Conservation (phyloP, 2,797 vertebrate species). For the Numenius phaeopus region DNA sequence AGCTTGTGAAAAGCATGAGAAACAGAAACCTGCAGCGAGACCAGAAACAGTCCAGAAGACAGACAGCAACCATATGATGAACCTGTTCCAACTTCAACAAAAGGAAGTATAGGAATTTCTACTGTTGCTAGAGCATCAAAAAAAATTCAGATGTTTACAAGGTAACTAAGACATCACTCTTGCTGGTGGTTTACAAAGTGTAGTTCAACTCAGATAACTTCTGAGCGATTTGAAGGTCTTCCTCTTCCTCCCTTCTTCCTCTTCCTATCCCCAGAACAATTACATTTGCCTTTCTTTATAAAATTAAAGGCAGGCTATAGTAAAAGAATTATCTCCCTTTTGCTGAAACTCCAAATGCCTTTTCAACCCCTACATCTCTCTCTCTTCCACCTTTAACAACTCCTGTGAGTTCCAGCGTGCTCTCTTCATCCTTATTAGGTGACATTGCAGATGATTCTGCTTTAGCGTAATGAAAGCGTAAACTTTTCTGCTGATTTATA, state of each 20-base stretch:
- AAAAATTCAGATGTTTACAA: not conserved
- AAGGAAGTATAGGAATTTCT: not conserved
- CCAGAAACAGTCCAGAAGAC: slow-evolving; percentile 6
- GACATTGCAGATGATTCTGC: not conserved
- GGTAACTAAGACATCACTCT: not conserved
- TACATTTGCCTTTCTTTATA: not conserved
- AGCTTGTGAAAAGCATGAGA: not conserved
- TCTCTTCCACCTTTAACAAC: not conserved
- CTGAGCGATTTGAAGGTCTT: not conserved
- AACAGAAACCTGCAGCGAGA: not conserved
- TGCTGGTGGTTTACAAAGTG: not conserved
- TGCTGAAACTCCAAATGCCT: not conserved
- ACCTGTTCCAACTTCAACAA: not conserved
- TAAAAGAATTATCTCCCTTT: not conserved
- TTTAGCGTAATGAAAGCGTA: not conserved
- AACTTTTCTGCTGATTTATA: slow-evolving; percentile 25
- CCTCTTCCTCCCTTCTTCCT: not conserved
- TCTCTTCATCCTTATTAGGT: slow-evolving; percentile 4
- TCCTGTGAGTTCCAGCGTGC: not conserved
- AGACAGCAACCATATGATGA: not conserved
- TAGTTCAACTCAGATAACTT: not conserved
- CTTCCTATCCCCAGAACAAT: not conserved
- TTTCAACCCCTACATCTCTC: not conserved
- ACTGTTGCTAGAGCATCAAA: not conserved
- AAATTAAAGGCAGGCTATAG: not conserved